Evolutionary conservation across 2,888 invertebrate genomes (phyloP).

Genomic region (Drosophila falleni): DNA sequence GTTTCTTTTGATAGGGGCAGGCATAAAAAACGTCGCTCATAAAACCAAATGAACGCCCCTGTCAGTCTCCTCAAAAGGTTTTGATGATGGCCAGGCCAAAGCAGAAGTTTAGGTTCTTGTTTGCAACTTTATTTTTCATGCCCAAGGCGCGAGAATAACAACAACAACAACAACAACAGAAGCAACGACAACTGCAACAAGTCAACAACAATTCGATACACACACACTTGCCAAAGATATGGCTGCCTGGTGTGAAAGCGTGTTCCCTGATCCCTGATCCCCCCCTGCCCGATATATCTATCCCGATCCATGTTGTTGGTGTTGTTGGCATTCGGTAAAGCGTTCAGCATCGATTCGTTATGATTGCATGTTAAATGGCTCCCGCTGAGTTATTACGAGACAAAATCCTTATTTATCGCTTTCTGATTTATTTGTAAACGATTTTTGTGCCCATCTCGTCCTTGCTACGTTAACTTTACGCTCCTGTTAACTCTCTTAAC

Average conservation of each 20-base stretch:
- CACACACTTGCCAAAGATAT: constrained; percentile 66
- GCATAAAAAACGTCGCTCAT: constrained; percentile 59
- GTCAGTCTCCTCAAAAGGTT: constrained; percentile 53
- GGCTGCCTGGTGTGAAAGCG: constrained; percentile 78
- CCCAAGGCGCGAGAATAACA: constrained; percentile 62
- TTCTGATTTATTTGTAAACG: constrained; percentile 85
- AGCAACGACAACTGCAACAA: constrained; percentile 72
- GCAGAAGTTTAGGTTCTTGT: constrained; percentile 41
- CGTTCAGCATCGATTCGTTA: constrained; percentile 84
- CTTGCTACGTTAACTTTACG: constrained; percentile 41
- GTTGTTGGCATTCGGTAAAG: constrained; percentile 64
- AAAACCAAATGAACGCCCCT: constrained; percentile 56
- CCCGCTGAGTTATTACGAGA: constrained; percentile 86
- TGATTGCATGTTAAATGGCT: constrained; percentile 85
- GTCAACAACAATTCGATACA: constrained; percentile 76
- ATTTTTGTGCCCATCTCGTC: constrained; percentile 68
- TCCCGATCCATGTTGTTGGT: constrained; percentile 3
- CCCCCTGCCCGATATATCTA: neutral
- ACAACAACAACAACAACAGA: constrained; percentile 32
- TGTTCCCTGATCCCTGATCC: constrained; percentile 48
- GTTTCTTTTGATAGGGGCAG: constrained; percentile 51
- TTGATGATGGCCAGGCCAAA: constrained; percentile 25
- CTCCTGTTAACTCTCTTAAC: constrained; percentile 32
- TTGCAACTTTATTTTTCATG: constrained; percentile 76
- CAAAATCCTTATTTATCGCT: constrained; percentile 86